Base-by-base conservation (phyloP, 1,140 invertebrate species). In the Philopotamus ludificatus region DNA sequence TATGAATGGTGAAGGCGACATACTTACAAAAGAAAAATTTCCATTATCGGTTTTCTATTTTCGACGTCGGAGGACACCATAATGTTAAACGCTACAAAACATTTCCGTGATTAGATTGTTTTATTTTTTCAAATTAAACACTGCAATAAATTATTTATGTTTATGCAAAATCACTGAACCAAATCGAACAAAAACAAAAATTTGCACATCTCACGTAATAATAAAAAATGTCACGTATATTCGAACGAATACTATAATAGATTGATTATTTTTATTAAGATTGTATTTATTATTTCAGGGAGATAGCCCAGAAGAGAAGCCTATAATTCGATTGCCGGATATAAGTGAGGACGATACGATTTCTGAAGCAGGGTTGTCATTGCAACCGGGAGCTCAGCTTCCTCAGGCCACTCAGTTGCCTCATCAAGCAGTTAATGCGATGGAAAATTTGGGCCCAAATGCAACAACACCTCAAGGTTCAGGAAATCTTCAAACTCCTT, bases 221-320 rank as follows among this genome's bases (percentile, higher is more conserved):
- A n/a, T n/a, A n/a, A n/a, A n/a, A n/a, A n/a, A n/a, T n/a, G n/a
- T n/a, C n/a, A n/a, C n/a, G n/a, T n/a, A n/a, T n/a, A n/a, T n/a
- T n/a, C n/a, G 34, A n/a, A 8, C 34, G n/a, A n/a, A n/a, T 8
- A 39, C n/a, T 39, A 39, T 39, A 39, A 39, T 8, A 8, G 44
- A 15, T 53, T 26, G 28, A 53, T 22, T 25, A 53, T 4, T 49
- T 18, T 49, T 49, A 2, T 45, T 18, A 8, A 8, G 44, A 10
- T 45, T 15, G 1, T 53, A 9, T 61, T 58, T 61, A 72, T 70
- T 68, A 71, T 81, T 77, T 34, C 69, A 80, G 77, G 70, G 79
- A 67, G 86, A 86, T 50, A 87, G 84, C 73, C 85, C 87, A 7
- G 83, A 86, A 65, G 84, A 82, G 66, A 84, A 81, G 72, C 78